Base-by-base conservation (phyloP, 2,888 invertebrate genomes). In the Byasa hedistus region DNA sequence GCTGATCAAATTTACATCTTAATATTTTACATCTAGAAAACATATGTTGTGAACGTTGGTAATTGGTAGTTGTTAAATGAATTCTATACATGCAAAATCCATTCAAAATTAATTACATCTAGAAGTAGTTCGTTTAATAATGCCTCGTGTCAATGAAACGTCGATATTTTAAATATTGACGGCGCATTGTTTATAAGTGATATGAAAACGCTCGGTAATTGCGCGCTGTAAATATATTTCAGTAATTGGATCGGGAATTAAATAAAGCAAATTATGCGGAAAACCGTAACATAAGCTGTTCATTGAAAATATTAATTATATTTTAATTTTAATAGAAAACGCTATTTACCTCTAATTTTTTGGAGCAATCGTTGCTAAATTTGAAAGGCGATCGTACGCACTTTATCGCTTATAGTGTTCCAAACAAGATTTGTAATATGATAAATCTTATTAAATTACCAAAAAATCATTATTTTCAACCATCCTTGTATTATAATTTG, bases 191-290 rank as follows among this genome's bases (percentile, higher is more conserved):
- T 52, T 52, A 52, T 7, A 3, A 52, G 52, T 21, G 52, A 52
- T 21, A 21, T 21, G 52, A 21, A 52, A 52, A 21, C 21, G 52
- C 52, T 52, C 21, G 2, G 52, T 52, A 21, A 52, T 52, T 52
- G 21, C n/a, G 21, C n/a, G 52, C 21, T 21, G 52, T 52, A 57
- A 57, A 24, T 57, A 19, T 17, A 57, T 57, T 57, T 32, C 4
- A 57, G 5, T 27, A 32, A 57, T 57, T 57, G 56, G 19, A 57
- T 27, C 32, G 56, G 32, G 5, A 57, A 57, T 57, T 57, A 57
- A 57, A 32, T 57, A 24, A n/a, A 57, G n/a, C 21, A 21, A 52
- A 52, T 52, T 52, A 21, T 10, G 52, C 52, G 19, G 52, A 8
- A 52, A 52, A 52, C 3, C 52, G 21, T 21, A 10, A 21, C 52